Evolutionary conservation across 2,888 invertebrate species (phyloP).

Genomic region (Xylocampa areola): DNA sequence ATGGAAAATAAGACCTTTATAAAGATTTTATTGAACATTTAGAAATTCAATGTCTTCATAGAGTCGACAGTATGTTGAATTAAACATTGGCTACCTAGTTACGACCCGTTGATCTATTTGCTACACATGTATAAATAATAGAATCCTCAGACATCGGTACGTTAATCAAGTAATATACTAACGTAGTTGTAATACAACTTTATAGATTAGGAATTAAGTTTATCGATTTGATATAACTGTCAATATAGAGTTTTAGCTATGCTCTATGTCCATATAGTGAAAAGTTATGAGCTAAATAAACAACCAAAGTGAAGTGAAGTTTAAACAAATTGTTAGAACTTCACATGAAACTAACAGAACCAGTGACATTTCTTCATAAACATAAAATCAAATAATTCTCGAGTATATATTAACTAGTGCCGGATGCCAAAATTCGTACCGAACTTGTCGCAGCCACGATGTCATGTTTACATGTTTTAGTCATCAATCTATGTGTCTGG

Average conservation of each 20-base stretch:
- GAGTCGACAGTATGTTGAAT: slow-evolving; percentile 29
- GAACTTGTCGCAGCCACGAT: slow-evolving; percentile 42
- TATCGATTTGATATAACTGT: neutral
- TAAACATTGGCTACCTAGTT: slow-evolving; percentile 37
- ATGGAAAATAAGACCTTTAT: slow-evolving; percentile 13
- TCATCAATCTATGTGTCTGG: slow-evolving; percentile 70
- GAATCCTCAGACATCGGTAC: slow-evolving; percentile 23
- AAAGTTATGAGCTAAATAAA: too few species aligned
- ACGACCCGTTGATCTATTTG: slow-evolving; percentile 21
- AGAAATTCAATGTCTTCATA: slow-evolving; percentile 36
- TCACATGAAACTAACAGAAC: neutral
- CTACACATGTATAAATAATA: slow-evolving; percentile 26
- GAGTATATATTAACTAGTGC: slow-evolving; percentile 16
- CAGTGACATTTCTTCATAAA: slow-evolving; percentile 2
- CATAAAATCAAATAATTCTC: slow-evolving; percentile 23
- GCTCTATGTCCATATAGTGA: neutral
- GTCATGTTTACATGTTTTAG: slow-evolving; percentile 59
- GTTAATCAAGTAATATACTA: slow-evolving; percentile 21
- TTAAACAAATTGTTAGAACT: neutral
- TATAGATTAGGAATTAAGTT: neutral
- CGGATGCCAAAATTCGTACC: slow-evolving; percentile 47
- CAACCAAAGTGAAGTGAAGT: too few species aligned
- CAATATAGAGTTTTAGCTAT: neutral
- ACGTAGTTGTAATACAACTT: neutral
- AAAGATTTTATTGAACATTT: slow-evolving; percentile 17